These are phyloP conservation scores for Lophura nycthemera DNA, from an alignment of 2,113 vertebrate species.

Conservation along the genomic window DNA sequence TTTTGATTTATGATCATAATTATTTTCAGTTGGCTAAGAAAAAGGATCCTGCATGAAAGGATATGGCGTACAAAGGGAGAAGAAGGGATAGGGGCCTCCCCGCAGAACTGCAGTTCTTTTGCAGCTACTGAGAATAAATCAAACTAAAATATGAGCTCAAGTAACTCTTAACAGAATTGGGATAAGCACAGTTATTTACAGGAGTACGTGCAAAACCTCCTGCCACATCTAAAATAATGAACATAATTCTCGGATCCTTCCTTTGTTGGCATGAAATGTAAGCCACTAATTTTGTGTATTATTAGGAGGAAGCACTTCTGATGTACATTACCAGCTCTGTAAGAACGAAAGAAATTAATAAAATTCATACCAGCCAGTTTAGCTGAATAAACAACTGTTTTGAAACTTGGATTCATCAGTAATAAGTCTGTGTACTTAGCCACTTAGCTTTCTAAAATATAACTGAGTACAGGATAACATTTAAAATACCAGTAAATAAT, in stretches of 20 bases:
- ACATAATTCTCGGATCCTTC: neutral
- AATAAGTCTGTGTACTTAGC: neutral
- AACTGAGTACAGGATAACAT: neutral
- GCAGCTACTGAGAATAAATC: conserved; percentile 39
- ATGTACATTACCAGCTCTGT: neutral
- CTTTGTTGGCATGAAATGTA: neutral
- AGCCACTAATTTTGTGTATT: conserved; percentile 10
- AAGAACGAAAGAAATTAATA: conserved; percentile 32
- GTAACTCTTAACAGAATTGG: neutral
- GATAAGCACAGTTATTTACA: neutral
- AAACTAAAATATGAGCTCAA: neutral
- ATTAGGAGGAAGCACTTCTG: neutral
- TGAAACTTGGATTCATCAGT: conserved; percentile 14
- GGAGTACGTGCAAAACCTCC: neutral
- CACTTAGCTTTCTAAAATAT: conserved; percentile 24
- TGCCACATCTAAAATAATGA: neutral
- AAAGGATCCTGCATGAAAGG: neutral
- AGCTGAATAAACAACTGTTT: conserved; percentile 48
- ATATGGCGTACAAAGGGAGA: neutral
- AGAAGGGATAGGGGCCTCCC: fast-evolving
- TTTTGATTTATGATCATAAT: conserved; percentile 49
- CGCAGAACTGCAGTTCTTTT: neutral
- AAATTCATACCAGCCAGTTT: conserved; percentile 37
- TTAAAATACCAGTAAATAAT: neutral
- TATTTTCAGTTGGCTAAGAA: conserved; percentile 12